A percentile compares a stretch with the other conserved stretches of the same genome.
Evolutionary conservation across 2,888 invertebrate species (phyloP).

Genomic region (Hypolimnas misippus): DNA sequence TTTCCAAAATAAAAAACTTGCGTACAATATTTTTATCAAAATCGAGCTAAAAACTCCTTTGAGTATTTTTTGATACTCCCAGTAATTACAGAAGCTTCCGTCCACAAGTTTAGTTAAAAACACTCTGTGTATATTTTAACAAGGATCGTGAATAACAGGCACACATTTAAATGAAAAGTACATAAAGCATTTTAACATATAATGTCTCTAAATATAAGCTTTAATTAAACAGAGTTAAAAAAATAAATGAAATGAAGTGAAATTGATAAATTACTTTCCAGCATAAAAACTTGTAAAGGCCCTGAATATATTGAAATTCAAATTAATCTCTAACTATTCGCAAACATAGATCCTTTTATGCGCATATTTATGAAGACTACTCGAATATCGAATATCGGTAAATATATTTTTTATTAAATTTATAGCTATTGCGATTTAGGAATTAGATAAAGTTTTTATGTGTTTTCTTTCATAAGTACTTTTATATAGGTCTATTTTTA

Average conservation of each 20-base stretch:
- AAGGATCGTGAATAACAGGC: too few species aligned
- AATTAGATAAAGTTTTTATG: slow-evolving; percentile 10
- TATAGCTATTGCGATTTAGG: slow-evolving; percentile 30
- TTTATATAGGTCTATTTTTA: neutral
- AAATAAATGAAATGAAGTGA: neutral
- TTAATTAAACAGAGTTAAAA: neutral
- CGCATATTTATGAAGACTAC: slow-evolving; percentile 72
- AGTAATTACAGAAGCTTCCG: too few species aligned
- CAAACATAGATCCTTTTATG: slow-evolving; percentile 66
- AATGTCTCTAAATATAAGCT: too few species aligned
- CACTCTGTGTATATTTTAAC: too few species aligned
- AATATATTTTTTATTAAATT: slow-evolving; percentile 13
- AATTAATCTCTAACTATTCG: slow-evolving; percentile 39
- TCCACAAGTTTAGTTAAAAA: too few species aligned
- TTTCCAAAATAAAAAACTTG: too few species aligned
- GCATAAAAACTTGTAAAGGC: slow-evolving; percentile 16
- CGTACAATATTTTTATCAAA: too few species aligned
- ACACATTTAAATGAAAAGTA: too few species aligned
- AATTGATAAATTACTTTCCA: neutral
- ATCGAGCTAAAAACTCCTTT: too few species aligned
- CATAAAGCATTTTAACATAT: too few species aligned
- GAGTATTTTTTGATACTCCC: too few species aligned
- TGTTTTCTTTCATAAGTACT: too few species aligned
- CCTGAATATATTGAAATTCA: slow-evolving; percentile 42
- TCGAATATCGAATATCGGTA: slow-evolving; percentile 47